Percentiles rank a stretch among this genome's conserved stretches.
Evolutionary conservation across 2,888 invertebrate genomes (phyloP).

Genomic region (Melieria omissa): DNA sequence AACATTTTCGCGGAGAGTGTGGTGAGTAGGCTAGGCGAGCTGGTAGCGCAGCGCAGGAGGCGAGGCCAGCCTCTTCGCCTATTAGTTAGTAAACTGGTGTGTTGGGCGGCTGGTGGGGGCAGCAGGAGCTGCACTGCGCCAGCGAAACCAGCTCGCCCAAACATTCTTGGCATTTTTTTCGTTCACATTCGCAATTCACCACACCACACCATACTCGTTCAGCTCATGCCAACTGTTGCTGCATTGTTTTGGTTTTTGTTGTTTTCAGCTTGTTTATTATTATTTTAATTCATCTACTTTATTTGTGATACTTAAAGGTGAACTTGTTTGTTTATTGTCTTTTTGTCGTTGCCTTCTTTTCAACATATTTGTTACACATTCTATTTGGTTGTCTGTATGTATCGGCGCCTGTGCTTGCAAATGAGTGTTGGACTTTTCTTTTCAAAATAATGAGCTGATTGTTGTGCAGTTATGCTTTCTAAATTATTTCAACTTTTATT

Average conservation of each 20-base stretch:
- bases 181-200: conserved; percentile 32
- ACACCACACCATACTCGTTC: neutral
- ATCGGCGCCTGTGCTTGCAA: too few species aligned
- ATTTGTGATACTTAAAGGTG: conserved; percentile 24
- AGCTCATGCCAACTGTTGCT: neutral
- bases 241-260: conserved; percentile 8
- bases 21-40: neutral
- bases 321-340: conserved; percentile 27
- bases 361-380: too few species aligned
- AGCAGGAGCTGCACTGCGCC: neutral
- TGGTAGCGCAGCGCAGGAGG: conserved; percentile 10
- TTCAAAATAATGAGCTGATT: too few species aligned
- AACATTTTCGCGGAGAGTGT: too few species aligned
- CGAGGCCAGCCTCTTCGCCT: neutral
- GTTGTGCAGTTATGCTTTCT: too few species aligned
- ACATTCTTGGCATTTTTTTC: conserved; percentile 59
- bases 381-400: too few species aligned
- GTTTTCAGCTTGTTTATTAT: conserved; percentile 27
- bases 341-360: neutral
- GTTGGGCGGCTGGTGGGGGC: too few species aligned
- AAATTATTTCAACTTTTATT: too few species aligned
- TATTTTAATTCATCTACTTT: too few species aligned
- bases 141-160: conserved; percentile 64
- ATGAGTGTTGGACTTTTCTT: too few species aligned
- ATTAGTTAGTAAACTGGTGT: too few species aligned